These are phyloP conservation scores for Enteromius thamalakanensis DNA, from an alignment of 2,797 vertebrate genomes.

Conservation along the genomic window DNA sequence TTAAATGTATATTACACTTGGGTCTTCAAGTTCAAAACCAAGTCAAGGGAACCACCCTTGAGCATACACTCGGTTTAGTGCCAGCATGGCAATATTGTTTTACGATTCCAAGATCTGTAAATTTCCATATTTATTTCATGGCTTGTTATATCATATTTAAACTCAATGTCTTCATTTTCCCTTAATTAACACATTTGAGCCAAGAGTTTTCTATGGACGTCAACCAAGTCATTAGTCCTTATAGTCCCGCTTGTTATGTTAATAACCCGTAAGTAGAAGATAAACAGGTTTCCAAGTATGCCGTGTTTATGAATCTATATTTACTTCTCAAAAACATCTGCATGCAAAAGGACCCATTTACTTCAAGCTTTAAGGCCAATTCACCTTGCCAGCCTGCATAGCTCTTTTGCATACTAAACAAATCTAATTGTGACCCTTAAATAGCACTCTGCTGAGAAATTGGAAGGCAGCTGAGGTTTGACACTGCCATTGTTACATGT, in stretches of 20 bases:
- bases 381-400: conserved; percentile 13
- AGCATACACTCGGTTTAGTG: conserved; percentile 7
- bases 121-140: conserved; percentile 14
- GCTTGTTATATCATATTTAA: background rate
- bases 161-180: background rate
- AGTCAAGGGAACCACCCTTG: conserved; percentile 32
- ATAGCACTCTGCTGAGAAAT: conserved; percentile 20
- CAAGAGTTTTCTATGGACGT: conserved; percentile 54
- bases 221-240: conserved; percentile 59
- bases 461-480: conserved; percentile 1
- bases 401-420: conserved; percentile 12
- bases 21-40: conserved; percentile 51
- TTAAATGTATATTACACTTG: conserved; percentile 59
- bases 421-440: background rate
- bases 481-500: conserved; percentile 15
- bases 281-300: conserved; percentile 59
- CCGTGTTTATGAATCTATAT: conserved; percentile 53
- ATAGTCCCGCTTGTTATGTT: conserved; percentile 62
- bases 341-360: conserved; percentile 32
- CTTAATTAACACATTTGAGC: conserved; percentile 27
- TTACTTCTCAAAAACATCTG: conserved; percentile 43
- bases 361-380: background rate
- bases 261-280: conserved; percentile 62
- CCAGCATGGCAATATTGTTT: conserved; percentile 32
- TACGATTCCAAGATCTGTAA: conserved; percentile 5